Base-by-base conservation (phyloP, 2,797 vertebrate genomes). In the Pteronotus mesoamericanus region DNA sequence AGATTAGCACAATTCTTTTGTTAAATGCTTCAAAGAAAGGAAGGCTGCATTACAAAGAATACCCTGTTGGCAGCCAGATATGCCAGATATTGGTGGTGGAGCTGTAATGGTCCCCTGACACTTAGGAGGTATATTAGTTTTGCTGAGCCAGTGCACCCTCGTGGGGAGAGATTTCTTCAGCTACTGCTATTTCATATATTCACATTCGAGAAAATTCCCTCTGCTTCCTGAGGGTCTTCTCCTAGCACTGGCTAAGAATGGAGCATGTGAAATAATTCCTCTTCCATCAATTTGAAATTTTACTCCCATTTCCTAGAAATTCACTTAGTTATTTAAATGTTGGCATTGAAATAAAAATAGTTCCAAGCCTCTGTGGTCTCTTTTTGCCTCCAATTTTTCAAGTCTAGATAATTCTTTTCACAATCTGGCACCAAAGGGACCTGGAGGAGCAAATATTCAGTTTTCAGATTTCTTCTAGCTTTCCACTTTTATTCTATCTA, bases 401-500 rank as follows among this genome's bases (percentile, higher is more conserved):
- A 95, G 84, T 66, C 66, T 89, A 90, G 86, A 61, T 94, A 89
- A 95, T 84, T 95, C 71, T 64, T 95, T 97, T 87, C 75, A 96
- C 44, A 93, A 22, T 55, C 48, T 91, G 46, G 10, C 14, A 94
- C 39, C 37, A 84, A 85, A 51, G 84, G 72, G 72, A 80, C 88
- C 80, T 94, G 11, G 11, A 91, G 51, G 26, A 89, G 34, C 69
- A 91, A 75, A 96, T 72, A 94, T 89, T 90, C 66, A 89, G 90
- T 93, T 95, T 96, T 93, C 95, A 95, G 61, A 94, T 95, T 94
- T 94, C 83, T 94, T 89, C 68, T 32, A 78, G 71, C 39, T 95
- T 96, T 75, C 79, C 2, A 26, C 57, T 72, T 96, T 59, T 87
- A 19, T 94, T 61, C 77, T 85, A n/a, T 72, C 94, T 91, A 91